Base-by-base conservation (phyloP, 2,797 vertebrate species). In the Nothura maculosa region DNA sequence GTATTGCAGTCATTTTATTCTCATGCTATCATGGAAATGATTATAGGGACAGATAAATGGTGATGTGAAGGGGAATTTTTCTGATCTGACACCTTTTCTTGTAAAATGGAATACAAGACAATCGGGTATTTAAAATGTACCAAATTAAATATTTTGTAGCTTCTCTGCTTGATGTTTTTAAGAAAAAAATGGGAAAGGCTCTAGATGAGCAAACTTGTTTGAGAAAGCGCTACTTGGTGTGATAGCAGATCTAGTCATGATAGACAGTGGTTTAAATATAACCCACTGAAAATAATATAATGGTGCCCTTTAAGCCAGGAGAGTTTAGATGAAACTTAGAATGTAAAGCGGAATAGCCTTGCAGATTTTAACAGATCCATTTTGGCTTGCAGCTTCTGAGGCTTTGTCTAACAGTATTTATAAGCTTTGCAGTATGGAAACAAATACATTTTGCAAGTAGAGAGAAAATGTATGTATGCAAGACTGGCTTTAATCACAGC, bases 171-270 rank as follows among this genome's bases (percentile, higher is more conserved):
- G 72, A 18, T 70, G 66, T 83, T 92, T 40, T 10, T 10, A 21
- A 24, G 32, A 70, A 54, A 81, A 76, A 94, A 47, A 38, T 68
- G 78, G 18, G 17, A 66, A 72, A 61, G 27, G 36, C 85, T 88
- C 82, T 92, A 62, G 81, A 81, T 77, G 34, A 73, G 62, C 81
- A 66, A 95, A 89, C 17, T 78, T 43, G n/a, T 83, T 47, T 38
- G 94, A 74, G 63, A 72, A 89, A 86, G 52, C n/a, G 12, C 47
- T 89, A 80, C 90, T 86, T 90, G 60, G 50, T 30, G 52, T 66
- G 63, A 83, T 90, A 94, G 82, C 77, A 92, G 93, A 92, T 89
- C 81, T 28, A 52, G 50, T 30, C 16, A 30, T 30, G 28, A 54
- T 52, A 52, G 50, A 54, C 3, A 17, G 9, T 15, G 28, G 6